Evolutionary conservation across 2,113 vertebrate genomes (phyloP).

Genomic region (Macaca fascicularis): T2T-MFA8v1.1 NC_088377.1:51705001-51705500

Average conservation of each 20-base stretch:
- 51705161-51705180: neutral
- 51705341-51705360: neutral
- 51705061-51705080: neutral
- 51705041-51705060: neutral
- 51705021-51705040: neutral
- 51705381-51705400: too few species aligned
- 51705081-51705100: neutral
- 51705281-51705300: too few species aligned
- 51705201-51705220: neutral
- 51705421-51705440: neutral
- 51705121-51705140: accelerated
- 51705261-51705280: too few species aligned
- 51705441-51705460: neutral
- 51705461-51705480: neutral
- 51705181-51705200: neutral
- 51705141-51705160: neutral
- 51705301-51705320: too few species aligned
- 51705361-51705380: too few species aligned
- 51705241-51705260: too few species aligned
- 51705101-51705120: neutral
- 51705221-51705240: too few species aligned
- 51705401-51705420: neutral
- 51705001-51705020: neutral
- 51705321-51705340: neutral
- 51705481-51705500: neutral